Evolutionary conservation across 2,888 invertebrate genomes (phyloP).

Genomic region (Steinernema hermaphroditum): DNA sequence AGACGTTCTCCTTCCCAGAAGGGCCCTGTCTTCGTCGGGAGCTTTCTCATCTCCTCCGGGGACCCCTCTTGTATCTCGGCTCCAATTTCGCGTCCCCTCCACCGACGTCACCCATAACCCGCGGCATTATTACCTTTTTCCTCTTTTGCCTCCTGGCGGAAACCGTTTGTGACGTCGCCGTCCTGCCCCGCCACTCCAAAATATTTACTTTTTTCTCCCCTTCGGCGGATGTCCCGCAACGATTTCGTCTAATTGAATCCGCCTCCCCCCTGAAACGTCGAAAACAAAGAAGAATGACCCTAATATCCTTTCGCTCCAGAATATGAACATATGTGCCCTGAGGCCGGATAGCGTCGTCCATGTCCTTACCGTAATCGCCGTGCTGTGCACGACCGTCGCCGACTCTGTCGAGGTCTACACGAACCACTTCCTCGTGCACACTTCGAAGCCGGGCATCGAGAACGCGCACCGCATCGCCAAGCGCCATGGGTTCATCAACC

Average conservation of each 20-base stretch:
- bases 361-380: constrained; percentile 24
- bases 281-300: background rate
- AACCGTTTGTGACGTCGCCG: too few species aligned
- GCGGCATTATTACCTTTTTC: too few species aligned
- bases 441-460: constrained; percentile 67
- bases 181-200: background rate
- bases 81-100: too few species aligned
- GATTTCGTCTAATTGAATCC: background rate
- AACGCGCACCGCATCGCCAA: constrained; percentile 80
- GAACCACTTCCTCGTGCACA: constrained; percentile 87
- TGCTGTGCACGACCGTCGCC: constrained; percentile 16
- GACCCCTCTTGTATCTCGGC: too few species aligned
- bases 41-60: too few species aligned
- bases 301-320: background rate
- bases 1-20: too few species aligned
- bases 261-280: background rate
- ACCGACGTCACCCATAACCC: too few species aligned
- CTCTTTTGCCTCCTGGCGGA: too few species aligned
- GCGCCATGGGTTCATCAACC: constrained; percentile 88
- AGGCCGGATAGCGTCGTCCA: constrained; percentile 24
- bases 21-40: too few species aligned
- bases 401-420: constrained; percentile 77
- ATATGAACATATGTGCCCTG: constrained; percentile 25
- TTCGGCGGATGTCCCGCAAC: background rate
- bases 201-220: constrained; percentile 6